Percentiles rank a stretch among this genome's conserved stretches.
phyloP scores from a whole-genome alignment of 2,888 invertebrate species.

The Chydorus sphaericus region DNA sequence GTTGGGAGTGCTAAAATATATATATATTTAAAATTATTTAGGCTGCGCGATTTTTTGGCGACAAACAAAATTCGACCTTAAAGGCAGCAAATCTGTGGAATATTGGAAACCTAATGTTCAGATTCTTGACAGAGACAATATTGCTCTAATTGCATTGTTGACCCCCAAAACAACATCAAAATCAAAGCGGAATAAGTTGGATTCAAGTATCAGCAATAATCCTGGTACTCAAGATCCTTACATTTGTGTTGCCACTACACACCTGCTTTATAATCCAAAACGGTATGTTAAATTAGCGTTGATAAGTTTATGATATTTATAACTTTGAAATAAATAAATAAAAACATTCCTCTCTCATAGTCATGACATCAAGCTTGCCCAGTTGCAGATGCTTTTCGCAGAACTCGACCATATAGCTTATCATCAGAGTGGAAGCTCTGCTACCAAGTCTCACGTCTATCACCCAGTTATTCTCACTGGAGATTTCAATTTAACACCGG shows the following conservation, averaged over 20 bases:
- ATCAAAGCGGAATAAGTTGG: too few relatives aligned
- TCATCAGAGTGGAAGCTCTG: background rate
- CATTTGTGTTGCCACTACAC: slow-evolving; percentile 79
- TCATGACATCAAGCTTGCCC: slow-evolving; percentile 81
- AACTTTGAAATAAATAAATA: too few relatives aligned
- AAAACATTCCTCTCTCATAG: too few relatives aligned
- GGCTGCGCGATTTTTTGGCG: slow-evolving; percentile 77
- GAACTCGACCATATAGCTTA: slow-evolving; percentile 66
- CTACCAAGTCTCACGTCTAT: slow-evolving; percentile 33
- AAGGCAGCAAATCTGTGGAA: slow-evolving; percentile 53
- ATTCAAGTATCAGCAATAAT: too few relatives aligned
- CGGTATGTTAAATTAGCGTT: too few relatives aligned
- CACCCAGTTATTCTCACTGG: slow-evolving; percentile 76
- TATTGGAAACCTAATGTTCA: slow-evolving; percentile 41
- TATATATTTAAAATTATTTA: too few relatives aligned
- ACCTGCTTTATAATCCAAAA: slow-evolving; percentile 80
- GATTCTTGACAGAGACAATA: slow-evolving; percentile 68
- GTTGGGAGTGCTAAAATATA: too few relatives aligned
- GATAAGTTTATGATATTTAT: too few relatives aligned
- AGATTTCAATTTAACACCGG: slow-evolving; percentile 75
- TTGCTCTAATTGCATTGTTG: slow-evolving; percentile 66
- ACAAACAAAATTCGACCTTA: slow-evolving; percentile 44
- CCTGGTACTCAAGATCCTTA: slow-evolving; percentile 25
- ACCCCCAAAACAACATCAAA: slow-evolving; percentile 27
- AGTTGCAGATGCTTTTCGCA: slow-evolving; percentile 64